Base-by-base conservation (phyloP, 1,140 invertebrate genomes). In the Papilio xuthus region DNA sequence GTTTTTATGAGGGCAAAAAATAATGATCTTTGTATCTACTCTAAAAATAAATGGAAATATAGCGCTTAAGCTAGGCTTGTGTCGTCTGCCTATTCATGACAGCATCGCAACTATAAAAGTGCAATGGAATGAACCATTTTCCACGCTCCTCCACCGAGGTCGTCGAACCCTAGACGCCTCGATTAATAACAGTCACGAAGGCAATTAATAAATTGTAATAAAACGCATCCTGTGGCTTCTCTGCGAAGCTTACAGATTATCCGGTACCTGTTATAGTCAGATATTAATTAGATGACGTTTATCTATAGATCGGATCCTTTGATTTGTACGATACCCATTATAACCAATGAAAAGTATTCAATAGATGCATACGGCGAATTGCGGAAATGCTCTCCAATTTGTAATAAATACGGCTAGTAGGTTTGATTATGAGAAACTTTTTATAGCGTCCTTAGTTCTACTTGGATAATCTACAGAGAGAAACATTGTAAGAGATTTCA, bases 161-260 rank as follows among this genome's bases (percentile, higher is more conserved):
- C 73, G 23, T 56, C 28, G 73, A 75, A 75, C 73, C 18, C 50
- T 53, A 53, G 71, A 26, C 15, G 20, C 77, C 53, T 77, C 76
- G 80, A 77, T 81, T 77, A 81, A 79, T 83, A 84, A 80, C 80
- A 78, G 70, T 80, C 77, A 78, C 56, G 71, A 77, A 78, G 71
- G 80, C 81, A 78, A 86, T 84, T 83, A 87, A 84, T 84, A 86
- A 82, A 79, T 83, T 76, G 80, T 83, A 85, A 88, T 88, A 85
- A 84, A 85, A 86, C 81, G 81, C 78, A 84, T 87, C 88, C 85
- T 88, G 85, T 77, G 72, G 69, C 44, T 47, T 79, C 77, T 78
- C 73, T 67, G 12, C 13, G 60, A 67, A 37, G 32, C 69, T 71
- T 71, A 71, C 42, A 41, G 69, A 71, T 71, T n/a, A 71, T 12